Evolutionary conservation across 2,113 vertebrate species (phyloP).

Genomic region (Agapornis roseicollis): DNA sequence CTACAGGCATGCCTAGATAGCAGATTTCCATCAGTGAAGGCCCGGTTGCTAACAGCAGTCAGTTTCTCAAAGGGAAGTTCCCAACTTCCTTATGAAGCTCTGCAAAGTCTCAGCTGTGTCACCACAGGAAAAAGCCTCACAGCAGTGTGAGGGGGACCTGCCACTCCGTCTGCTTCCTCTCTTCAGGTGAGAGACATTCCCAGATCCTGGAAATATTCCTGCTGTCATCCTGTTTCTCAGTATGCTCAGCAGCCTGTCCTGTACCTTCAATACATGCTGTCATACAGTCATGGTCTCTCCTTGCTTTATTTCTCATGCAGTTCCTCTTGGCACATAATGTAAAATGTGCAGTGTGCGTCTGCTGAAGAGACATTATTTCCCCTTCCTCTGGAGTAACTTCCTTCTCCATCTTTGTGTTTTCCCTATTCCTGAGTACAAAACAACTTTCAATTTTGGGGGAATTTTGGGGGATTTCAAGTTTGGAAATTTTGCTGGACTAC

Average conservation of each 20-base stretch:
- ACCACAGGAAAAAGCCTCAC: not conserved
- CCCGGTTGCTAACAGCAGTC: not conserved
- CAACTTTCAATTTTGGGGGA: not conserved
- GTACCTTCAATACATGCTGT: rapidly evolving
- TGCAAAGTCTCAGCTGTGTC: not conserved
- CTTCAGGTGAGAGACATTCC: not conserved
- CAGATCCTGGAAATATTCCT: not conserved
- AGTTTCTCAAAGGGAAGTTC: not conserved
- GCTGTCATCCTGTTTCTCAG: not conserved
- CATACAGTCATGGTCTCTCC: not conserved
- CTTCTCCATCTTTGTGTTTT: not conserved
- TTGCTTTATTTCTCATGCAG: not conserved
- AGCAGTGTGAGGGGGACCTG: not conserved
- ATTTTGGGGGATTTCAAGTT: not conserved
- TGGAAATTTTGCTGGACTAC: not conserved
- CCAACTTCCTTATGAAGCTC: not conserved
- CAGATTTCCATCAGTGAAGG: not conserved
- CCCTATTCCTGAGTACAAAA: not conserved
- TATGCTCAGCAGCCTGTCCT: not conserved
- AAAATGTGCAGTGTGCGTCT: rapidly evolving
- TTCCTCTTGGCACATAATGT: rapidly evolving
- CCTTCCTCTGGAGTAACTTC: not conserved
- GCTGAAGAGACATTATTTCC: not conserved
- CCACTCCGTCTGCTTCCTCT: not conserved
- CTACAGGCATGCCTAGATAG: not conserved